phyloP scores from a whole-genome alignment of 2,797 vertebrate genomes.

The Brotula barbata region DNA sequence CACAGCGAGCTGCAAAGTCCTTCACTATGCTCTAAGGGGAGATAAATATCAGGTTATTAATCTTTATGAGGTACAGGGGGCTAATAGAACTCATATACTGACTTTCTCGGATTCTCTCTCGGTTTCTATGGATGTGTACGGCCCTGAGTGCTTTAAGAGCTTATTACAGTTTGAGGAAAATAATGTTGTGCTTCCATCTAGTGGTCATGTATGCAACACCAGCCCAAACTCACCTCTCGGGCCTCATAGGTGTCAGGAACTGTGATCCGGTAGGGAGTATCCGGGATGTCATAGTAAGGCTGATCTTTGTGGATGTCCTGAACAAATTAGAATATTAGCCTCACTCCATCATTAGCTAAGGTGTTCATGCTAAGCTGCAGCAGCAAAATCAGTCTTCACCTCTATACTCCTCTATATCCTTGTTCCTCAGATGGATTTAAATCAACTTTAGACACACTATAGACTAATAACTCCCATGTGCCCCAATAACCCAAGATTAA shows the following conservation, averaged over 20 bases:
- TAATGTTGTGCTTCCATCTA: constrained; percentile 37
- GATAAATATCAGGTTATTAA: too few species aligned
- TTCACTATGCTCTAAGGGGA: constrained; percentile 91
- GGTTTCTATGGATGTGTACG: too few species aligned
- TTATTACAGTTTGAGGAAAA: constrained; percentile 5
- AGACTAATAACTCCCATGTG: too few species aligned
- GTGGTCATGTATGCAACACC: constrained; percentile 36
- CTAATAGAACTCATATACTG: too few species aligned
- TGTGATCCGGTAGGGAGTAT: constrained; percentile 94
- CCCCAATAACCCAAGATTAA: too few species aligned
- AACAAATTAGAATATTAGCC: constrained; percentile 37
- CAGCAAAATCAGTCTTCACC: background rate
- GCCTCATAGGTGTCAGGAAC: constrained; percentile 96
- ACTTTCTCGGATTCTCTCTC: too few species aligned
- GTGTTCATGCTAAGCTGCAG: too few species aligned
- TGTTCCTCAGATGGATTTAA: background rate
- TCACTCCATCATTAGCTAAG: too few species aligned
- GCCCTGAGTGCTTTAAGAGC: background rate
- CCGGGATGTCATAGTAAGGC: constrained; percentile 96
- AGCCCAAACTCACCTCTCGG: constrained; percentile 83
- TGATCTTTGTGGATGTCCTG: constrained; percentile 99
- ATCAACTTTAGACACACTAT: too few species aligned
- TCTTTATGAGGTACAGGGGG: too few species aligned
- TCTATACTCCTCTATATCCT: background rate
- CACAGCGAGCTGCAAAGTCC: constrained; percentile 97